Percentiles rank a stretch among this genome's conserved stretches.
These are phyloP conservation scores for Synanthedon vespiformis DNA, from an alignment of 2,888 invertebrate genomes.

Conservation along the genomic window DNA sequence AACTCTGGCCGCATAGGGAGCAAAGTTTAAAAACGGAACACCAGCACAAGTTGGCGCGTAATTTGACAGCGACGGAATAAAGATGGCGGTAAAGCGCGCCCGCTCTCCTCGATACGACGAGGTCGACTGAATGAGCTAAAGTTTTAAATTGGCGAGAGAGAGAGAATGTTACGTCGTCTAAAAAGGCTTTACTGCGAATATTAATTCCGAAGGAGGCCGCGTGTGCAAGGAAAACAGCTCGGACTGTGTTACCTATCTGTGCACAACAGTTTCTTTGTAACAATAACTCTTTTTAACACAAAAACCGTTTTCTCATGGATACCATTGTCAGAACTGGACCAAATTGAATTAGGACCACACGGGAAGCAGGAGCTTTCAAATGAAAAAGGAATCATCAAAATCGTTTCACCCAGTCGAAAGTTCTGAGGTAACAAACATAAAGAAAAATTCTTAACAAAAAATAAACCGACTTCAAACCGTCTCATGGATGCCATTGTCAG, in stretches of 20 bases:
- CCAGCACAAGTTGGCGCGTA: conserved; percentile 41
- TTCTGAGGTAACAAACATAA: too few relatives aligned
- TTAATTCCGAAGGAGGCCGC: conserved; percentile 43
- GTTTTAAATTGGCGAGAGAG: conserved; percentile 20
- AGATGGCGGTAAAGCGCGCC: conserved; percentile 27
- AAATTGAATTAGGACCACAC: too few relatives aligned
- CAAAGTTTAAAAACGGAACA: conserved; percentile 8
- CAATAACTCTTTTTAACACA: too few relatives aligned
- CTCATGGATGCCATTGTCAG: too few relatives aligned
- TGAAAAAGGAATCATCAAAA: too few relatives aligned
- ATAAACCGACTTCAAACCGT: too few relatives aligned
- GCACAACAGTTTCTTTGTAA: too few relatives aligned
- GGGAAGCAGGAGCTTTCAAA: too few relatives aligned
- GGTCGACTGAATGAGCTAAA: conserved; percentile 58
- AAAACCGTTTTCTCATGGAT: too few relatives aligned
- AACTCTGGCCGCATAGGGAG: background rate
- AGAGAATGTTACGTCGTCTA: conserved; percentile 38
- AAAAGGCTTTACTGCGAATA: conserved; percentile 37
- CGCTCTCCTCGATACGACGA: conserved; percentile 45
- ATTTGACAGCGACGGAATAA: conserved; percentile 34
- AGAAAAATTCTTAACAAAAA: too few relatives aligned
- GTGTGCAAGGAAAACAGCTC: conserved; percentile 57
- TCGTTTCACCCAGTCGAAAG: too few relatives aligned
- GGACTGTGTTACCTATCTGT: conserved; percentile 16
- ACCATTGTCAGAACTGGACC: too few relatives aligned